Evolutionary conservation across 2,113 vertebrate species (phyloP).

Genomic region (Anarhynchus alexandrinus): DNA sequence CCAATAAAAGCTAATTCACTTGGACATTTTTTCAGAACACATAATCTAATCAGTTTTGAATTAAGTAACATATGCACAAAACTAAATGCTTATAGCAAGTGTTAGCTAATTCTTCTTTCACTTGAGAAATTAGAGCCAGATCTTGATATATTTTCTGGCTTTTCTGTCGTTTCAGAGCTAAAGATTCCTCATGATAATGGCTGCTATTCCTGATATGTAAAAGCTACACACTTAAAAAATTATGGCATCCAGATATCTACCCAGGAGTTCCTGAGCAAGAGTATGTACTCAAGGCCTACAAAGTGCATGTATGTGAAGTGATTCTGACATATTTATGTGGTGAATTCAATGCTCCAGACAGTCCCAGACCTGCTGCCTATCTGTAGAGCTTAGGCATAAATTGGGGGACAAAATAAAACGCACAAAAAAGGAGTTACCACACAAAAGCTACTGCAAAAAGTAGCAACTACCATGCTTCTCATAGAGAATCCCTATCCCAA

Average conservation of each 20-base stretch:
- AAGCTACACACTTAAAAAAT: neutral
- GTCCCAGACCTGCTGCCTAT: neutral
- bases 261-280: neutral
- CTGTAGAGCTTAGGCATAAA: neutral
- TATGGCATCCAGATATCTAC: neutral
- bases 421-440: neutral
- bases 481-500: neutral
- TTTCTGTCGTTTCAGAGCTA: neutral
- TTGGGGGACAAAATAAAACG: neutral
- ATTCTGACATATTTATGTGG: neutral
- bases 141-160: neutral
- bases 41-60: neutral
- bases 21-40: neutral
- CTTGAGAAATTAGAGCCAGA: neutral
- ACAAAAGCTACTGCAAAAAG: neutral
- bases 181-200: neutral
- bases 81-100: neutral
- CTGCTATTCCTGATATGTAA: neutral
- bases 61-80: neutral
- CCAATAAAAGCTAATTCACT: neutral
- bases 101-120: neutral
- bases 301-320: rapidly evolving
- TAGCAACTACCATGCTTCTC: neutral
- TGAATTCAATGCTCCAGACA: neutral
- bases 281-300: neutral